Evolutionary conservation across 2,797 vertebrate genomes (phyloP).

Genomic region (Sylvia borin): DNA sequence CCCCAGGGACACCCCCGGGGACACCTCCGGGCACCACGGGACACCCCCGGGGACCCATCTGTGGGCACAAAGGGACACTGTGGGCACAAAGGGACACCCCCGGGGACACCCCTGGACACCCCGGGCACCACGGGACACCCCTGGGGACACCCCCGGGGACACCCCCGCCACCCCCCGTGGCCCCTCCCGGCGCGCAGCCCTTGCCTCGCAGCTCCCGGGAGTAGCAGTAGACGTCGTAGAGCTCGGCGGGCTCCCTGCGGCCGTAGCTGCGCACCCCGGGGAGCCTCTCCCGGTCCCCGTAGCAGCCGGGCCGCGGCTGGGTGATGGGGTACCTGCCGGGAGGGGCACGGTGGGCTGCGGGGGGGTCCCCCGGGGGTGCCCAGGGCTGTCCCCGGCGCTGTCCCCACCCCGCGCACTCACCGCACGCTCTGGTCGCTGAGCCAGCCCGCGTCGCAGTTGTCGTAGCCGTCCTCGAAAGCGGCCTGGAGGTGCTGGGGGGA

Average conservation of each 20-base stretch:
- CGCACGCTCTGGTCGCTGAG: slow-evolving; percentile 90
- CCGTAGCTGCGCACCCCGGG: slow-evolving; percentile 96
- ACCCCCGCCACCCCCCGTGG: no score
- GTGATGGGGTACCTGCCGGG: slow-evolving; percentile 71
- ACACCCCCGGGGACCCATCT: no score
- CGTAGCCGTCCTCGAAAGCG: slow-evolving; percentile 92
- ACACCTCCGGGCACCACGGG: no score
- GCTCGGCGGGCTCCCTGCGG: slow-evolving; percentile 81
- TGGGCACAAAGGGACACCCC: neutral
- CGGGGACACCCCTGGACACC: no score
- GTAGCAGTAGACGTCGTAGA: slow-evolving; percentile 95
- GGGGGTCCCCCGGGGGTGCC: no score
- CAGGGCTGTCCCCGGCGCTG: no score
- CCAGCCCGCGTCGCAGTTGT: slow-evolving; percentile 97
- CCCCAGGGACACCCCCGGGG: no score
- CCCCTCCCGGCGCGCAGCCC: neutral
- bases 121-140: no score
- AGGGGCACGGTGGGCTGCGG: neutral
- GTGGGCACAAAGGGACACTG: no score
- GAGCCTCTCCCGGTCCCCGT: slow-evolving; percentile 91
- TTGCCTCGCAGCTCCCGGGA: slow-evolving; percentile 85
- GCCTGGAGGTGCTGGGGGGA: slow-evolving; percentile 88
- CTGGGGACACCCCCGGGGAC: no score
- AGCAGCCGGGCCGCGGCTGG: slow-evolving; percentile 93
- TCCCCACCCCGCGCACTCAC: slow-evolving; percentile 67